Evolutionary conservation across 1,140 invertebrate species (phyloP), one percentile per base, ranked within the genome.

Genomic region (Lineus longissimus): DNA sequence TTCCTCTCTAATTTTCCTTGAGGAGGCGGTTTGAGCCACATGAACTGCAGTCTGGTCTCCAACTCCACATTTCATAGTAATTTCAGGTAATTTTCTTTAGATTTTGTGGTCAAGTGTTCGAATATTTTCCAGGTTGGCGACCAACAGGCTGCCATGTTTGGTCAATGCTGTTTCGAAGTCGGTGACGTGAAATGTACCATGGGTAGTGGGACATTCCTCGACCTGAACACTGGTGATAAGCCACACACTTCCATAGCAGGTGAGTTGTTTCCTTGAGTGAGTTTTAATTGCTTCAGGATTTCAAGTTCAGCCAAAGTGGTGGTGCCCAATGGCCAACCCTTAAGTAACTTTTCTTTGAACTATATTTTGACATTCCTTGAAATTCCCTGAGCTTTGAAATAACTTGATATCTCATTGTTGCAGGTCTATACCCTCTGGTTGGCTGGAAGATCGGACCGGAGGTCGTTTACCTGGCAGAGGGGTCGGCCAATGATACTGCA

Each of bases 141-240:
- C 70, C 86, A 88, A 72, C 86, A 93, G 47, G 91, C 93, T 0
- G 92, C 95, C 1, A 88, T 95, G 82, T 96, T 94, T 86, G 95
- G 94, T 17, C 90, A 91, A 0, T 90, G 91, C 65, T 95, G 92
- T 74, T 94, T 91, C 75, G 77, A 87, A 0, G 80, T 84, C 1
- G 92, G 93, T 17, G 90, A 94, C 75, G 84, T 95, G 0, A 98
- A 97, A 76, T 81, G 95, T 19, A 97, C 95, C 0, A 86, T 98
- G 82, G 96, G 96, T 0, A 98, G 95, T 0, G 95, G 96, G 0
- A 91, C 90, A 0, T 98, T 99, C 78, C 78, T 98, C 0, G 88
- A 97, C 76, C 85, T 96, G 9, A 93, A 96, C 73, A 95, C 93
- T 1, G 92, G 91, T 0, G 69, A 67, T 6, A 79, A 85, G 33